Evolutionary conservation across 2,888 invertebrate species (phyloP), one percentile per base, ranked within the genome.

Genomic region (Heliconius ismenius): DNA sequence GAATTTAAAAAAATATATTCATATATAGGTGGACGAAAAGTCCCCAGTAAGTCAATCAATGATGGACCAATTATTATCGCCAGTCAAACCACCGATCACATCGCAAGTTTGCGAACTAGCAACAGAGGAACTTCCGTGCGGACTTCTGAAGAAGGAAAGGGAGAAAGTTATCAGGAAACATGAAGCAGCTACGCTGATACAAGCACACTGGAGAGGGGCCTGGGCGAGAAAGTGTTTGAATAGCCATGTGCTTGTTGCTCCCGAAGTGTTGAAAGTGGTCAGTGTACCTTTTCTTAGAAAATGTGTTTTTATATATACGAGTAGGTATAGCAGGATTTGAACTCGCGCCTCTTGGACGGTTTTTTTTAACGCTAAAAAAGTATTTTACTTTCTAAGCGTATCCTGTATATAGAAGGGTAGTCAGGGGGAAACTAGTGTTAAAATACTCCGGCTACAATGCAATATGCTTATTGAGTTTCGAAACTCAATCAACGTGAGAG

Each of bases 171-270:
- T 92, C 2, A 86, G 67, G 39, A 87, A 81, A 76, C 90, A 92
- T 21, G 90, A 92, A 77, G 93, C 93, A 9, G 93, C 92, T 0
- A 91, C 87, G 1, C 24, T 83, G 1, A 79, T 94, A 13, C 93
- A 94, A 81, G 88, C 92, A 0, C 81, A 86, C 72, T 93, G 93
- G 93, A 86, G 92, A 83, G 92, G 93, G 3, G 76, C 83, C 11
- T 90, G 90, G 88, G 89, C 88, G 0, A 86, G 92, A 24, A 90
- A 87, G 68, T 90, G 89, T 76, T 82, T 94, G 18, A 80, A 64
- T 0, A 49, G 77, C 0, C 83, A 83, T 39, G 79, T 85, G 0
- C 18, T 54, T 11, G 81, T 90, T 11, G 82, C 89, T 2, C 79
- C 89, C 11, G 93, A 94, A 9, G 74, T 88, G 26, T 74, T 84